These are phyloP conservation scores for Netelia virgata DNA, from an alignment of 2,888 invertebrate genomes.

Conservation along the genomic window DNA sequence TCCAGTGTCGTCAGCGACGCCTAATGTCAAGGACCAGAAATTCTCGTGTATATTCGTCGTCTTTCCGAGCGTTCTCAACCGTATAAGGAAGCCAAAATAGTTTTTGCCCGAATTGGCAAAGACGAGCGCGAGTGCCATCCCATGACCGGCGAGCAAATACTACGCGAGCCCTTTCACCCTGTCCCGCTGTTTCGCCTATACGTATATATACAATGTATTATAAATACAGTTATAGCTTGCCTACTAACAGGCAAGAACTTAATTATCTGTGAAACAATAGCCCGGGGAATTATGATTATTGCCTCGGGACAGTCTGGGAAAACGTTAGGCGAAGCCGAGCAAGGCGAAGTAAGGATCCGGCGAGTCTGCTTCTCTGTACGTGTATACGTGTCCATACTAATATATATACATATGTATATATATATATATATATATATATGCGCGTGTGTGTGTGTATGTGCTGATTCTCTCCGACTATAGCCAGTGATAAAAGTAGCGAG, in stretches of 20 bases:
- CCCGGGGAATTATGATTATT: conserved; percentile 81
- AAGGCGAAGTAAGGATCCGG: conserved; percentile 56
- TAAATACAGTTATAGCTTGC: conserved; percentile 41
- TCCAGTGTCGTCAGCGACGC: conserved; percentile 69
- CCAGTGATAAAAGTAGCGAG: conserved; percentile 79
- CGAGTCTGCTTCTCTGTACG: background rate
- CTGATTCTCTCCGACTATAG: conserved; percentile 64
- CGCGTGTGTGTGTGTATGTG: conserved; percentile 3
- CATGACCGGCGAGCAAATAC: conserved; percentile 59
- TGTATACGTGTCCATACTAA: background rate
- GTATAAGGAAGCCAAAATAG: conserved; percentile 76
- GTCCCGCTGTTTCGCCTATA: conserved; percentile 44
- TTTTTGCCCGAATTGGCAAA: conserved; percentile 79
- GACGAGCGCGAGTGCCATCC: conserved; percentile 69
- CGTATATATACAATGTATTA: conserved; percentile 26
- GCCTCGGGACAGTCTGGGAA: conserved; percentile 73
- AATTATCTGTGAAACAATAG: conserved; percentile 82
- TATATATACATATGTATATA: too few species aligned
- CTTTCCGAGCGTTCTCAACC: conserved; percentile 69
- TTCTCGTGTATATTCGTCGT: conserved; percentile 51
- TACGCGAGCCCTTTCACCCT: conserved; percentile 60
- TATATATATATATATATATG: conserved; percentile 11
- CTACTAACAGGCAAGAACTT: conserved; percentile 78
- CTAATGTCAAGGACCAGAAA: conserved; percentile 71
- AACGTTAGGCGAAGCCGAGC: conserved; percentile 64